Evolutionary conservation across 2,797 vertebrate species (phyloP).

Genomic region (Aplochiton taeniatus): DNA sequence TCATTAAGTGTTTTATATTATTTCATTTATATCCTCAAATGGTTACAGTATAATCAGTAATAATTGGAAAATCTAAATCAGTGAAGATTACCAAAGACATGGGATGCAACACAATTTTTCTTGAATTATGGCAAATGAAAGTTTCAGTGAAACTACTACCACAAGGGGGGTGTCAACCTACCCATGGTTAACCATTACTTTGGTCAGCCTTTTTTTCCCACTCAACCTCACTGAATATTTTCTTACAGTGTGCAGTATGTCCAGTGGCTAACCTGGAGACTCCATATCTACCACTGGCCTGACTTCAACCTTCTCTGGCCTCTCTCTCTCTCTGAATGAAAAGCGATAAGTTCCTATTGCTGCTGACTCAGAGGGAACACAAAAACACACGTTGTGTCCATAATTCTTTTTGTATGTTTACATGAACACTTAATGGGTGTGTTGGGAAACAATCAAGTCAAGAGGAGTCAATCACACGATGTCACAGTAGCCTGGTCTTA

Average conservation of each 20-base stretch:
- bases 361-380: conserved; percentile 25
- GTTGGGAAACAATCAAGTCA: conserved; percentile 38
- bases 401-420: conserved; percentile 64
- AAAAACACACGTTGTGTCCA: conserved; percentile 55
- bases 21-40: conserved; percentile 41
- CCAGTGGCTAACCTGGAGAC: conserved; percentile 46
- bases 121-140: conserved; percentile 18
- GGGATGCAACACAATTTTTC: conserved; percentile 37
- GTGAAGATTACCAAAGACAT: conserved; percentile 62
- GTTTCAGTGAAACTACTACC: conserved; percentile 58
- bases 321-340: conserved; percentile 16
- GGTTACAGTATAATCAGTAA: conserved; percentile 37
- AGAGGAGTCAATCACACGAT: conserved; percentile 38
- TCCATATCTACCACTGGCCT: conserved; percentile 21
- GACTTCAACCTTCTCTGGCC: conserved; percentile 58
- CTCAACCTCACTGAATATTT: not conserved
- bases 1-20: conserved; percentile 32
- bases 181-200: conserved; percentile 36
- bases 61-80: conserved; percentile 52
- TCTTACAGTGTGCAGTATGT: conserved; percentile 52
- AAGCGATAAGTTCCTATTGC: conserved; percentile 28
- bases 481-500: conserved; percentile 45
- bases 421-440: conserved; percentile 54
- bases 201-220: conserved; percentile 5
- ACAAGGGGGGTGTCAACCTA: conserved; percentile 52